Evolutionary conservation across 1,140 invertebrate species (phyloP).

Genomic region (Drosophila azteca): DNA sequence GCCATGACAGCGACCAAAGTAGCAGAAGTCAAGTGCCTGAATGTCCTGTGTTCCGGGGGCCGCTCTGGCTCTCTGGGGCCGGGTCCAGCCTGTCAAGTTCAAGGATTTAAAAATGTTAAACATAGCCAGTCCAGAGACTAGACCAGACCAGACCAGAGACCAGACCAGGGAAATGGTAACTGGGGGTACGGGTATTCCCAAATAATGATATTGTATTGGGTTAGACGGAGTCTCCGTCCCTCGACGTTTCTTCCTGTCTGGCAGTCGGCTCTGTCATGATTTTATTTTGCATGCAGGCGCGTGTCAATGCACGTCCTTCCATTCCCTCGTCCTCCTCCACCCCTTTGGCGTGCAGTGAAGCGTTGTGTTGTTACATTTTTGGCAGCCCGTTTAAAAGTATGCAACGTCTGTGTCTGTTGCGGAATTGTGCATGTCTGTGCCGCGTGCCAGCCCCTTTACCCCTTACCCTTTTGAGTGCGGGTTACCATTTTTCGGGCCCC

Average conservation of each 20-base stretch:
- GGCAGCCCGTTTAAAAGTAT: slow-evolving; percentile 56
- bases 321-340: too few relatives aligned
- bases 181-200: slow-evolving; percentile 8
- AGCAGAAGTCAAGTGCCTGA: slow-evolving; percentile 49
- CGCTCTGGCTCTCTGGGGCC: not conserved
- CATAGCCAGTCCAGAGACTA: slow-evolving; percentile 8
- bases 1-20: slow-evolving; percentile 50
- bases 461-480: slow-evolving; percentile 1
- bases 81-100: slow-evolving; percentile 58
- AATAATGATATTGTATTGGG: slow-evolving; percentile 43
- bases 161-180: slow-evolving; percentile 27
- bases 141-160: too few relatives aligned
- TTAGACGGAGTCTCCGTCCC: not conserved
- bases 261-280: slow-evolving; percentile 33
- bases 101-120: slow-evolving; percentile 62
- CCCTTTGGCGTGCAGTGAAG: slow-evolving; percentile 34
- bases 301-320: slow-evolving; percentile 55
- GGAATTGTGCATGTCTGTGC: slow-evolving; percentile 30
- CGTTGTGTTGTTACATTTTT: slow-evolving; percentile 60
- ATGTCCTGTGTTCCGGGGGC: too few relatives aligned
- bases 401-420: slow-evolving; percentile 48
- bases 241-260: slow-evolving; percentile 48
- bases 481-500: slow-evolving; percentile 1
- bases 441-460: not conserved
- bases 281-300: slow-evolving; percentile 59